These are phyloP conservation scores for Epizoanthus stellaris DNA, from an alignment of 92 coral and sea anemone species.

Conservation along the genomic window DNA sequence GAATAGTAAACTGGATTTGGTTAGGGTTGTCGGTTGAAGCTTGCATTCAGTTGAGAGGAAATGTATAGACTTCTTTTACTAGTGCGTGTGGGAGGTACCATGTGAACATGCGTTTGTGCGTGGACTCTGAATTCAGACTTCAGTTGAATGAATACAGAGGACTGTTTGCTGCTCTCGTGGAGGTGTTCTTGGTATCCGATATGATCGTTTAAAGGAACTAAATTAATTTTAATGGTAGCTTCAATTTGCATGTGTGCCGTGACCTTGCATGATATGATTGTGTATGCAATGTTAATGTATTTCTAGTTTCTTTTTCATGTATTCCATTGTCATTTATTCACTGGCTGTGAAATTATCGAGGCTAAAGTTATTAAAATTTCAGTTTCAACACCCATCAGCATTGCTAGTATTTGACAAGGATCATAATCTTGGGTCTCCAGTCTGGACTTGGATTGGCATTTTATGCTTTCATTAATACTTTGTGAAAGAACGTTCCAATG, in stretches of 20 bases:
- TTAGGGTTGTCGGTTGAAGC: neutral
- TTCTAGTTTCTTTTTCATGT: neutral
- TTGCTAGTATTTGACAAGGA: neutral
- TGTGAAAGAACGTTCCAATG: neutral
- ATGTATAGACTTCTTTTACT: neutral
- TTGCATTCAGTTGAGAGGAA: neutral
- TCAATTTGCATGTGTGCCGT: constrained; percentile 10
- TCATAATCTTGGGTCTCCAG: neutral
- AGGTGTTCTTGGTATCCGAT: constrained; percentile 4
- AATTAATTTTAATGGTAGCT: constrained; percentile 8
- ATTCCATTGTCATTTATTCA: neutral
- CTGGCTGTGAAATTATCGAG: neutral
- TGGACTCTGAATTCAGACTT: neutral
- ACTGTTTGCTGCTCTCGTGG: constrained; percentile 4
- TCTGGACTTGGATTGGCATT: neutral
- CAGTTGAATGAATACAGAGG: neutral
- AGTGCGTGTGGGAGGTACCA: too few species aligned
- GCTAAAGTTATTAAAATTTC: neutral
- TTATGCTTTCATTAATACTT: neutral
- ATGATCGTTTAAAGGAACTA: constrained; percentile 32
- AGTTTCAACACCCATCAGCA: neutral
- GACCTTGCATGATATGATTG: neutral
- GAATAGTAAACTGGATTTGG: constrained; percentile 1
- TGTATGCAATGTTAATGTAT: neutral
- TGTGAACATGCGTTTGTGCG: too few species aligned